Evolutionary conservation across 2,888 invertebrate species (phyloP).

Genomic region (Perdita meconis): DNA sequence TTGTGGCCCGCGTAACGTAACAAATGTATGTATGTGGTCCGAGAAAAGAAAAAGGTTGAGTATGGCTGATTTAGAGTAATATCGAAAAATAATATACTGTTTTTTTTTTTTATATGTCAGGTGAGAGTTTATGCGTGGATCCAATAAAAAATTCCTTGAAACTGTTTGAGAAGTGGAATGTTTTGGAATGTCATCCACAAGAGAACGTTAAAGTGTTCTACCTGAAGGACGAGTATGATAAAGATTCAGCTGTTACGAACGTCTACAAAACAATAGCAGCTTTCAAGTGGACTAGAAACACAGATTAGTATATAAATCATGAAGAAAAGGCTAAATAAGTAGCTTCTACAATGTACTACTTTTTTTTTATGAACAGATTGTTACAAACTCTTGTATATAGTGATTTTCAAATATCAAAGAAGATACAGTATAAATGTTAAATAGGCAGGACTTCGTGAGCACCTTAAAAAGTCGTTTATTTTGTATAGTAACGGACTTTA

Average conservation of each 20-base stretch:
- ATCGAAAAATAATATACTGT: neutral
- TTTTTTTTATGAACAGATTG: slow-evolving; percentile 44
- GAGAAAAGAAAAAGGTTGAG: too few species aligned
- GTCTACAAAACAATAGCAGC: slow-evolving; percentile 78
- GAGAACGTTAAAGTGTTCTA: slow-evolving; percentile 80
- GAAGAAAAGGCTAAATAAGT: neutral
- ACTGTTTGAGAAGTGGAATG: slow-evolving; percentile 92
- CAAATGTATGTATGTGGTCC: too few species aligned
- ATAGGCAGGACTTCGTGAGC: slow-evolving; percentile 2
- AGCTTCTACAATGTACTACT: slow-evolving; percentile 31
- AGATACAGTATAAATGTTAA: too few species aligned
- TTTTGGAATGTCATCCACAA: slow-evolving; percentile 86
- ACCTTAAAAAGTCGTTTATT: slow-evolving; percentile 7
- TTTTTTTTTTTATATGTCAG: slow-evolving; percentile 84
- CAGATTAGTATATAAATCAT: slow-evolving; percentile 65
- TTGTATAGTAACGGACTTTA: slow-evolving; percentile 46
- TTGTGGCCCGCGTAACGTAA: too few species aligned
- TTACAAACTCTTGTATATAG: slow-evolving; percentile 58
- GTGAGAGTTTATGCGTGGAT: slow-evolving; percentile 94
- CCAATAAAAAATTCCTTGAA: slow-evolving; percentile 94
- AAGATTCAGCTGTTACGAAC: slow-evolving; percentile 73
- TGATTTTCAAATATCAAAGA: slow-evolving; percentile 27
- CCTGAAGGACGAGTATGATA: slow-evolving; percentile 78
- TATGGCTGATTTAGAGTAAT: too few species aligned
- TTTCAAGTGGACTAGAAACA: slow-evolving; percentile 79